These are phyloP conservation scores for Acromyrmex echinatior DNA, from an alignment of 1,140 invertebrate species.

Conservation along the genomic window DNA sequence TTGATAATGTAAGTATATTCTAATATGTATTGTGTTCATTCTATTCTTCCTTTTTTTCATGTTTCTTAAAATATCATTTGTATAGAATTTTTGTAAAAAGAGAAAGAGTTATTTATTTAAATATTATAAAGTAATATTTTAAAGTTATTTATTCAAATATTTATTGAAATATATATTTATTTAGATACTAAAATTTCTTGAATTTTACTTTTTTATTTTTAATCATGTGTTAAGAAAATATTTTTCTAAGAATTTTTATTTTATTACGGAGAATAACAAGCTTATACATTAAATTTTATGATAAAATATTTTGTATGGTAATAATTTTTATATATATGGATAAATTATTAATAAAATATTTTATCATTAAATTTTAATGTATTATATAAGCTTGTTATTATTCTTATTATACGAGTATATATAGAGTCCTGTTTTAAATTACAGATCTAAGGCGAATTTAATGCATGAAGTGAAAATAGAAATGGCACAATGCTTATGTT, in stretches of 20 bases:
- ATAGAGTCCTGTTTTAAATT: neutral
- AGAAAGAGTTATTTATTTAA: neutral
- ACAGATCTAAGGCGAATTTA: neutral
- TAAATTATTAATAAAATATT: neutral
- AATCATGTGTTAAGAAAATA: neutral
- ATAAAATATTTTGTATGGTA: neutral
- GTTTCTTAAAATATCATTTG: neutral
- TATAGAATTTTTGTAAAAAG: neutral
- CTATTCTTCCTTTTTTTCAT: neutral
- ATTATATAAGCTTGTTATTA: too few species aligned
- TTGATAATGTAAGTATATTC: neutral
- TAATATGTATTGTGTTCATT: neutral
- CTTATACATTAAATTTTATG: neutral
- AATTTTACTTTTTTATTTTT: neutral
- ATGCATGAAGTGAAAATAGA: conserved; percentile 9
- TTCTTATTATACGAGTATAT: too few species aligned
- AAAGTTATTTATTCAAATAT: neutral
- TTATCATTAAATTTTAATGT: too few species aligned
- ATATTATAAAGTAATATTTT: too few species aligned
- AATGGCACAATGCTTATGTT: neutral
- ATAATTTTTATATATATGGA: neutral
- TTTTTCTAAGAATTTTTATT: neutral
- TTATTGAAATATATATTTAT: neutral
- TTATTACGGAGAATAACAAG: neutral
- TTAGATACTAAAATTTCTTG: neutral